Evolutionary conservation across 2,797 vertebrate genomes (phyloP).

Genomic region (Halcyon leucocephala): DNA sequence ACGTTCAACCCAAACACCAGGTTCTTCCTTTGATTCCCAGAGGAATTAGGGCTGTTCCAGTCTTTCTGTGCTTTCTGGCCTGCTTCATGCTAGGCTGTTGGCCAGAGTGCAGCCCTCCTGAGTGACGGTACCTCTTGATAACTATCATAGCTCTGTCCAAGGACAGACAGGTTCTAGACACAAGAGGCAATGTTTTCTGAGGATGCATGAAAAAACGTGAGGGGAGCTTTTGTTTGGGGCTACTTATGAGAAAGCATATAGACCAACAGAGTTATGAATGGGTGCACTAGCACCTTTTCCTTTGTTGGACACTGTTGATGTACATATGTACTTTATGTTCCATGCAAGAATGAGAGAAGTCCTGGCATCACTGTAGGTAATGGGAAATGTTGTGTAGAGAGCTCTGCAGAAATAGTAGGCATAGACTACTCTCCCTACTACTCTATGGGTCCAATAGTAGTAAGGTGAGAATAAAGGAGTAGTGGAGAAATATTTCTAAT

Average conservation of each 20-base stretch:
- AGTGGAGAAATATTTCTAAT: background rate
- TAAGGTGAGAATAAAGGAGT: background rate
- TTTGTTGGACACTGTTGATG: background rate
- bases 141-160: background rate
- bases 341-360: background rate
- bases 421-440: background rate
- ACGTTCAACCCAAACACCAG: background rate
- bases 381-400: background rate
- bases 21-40: background rate
- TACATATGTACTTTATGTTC: background rate
- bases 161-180: background rate
- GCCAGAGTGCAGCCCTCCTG: background rate
- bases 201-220: background rate
- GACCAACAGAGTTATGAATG: background rate
- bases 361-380: background rate
- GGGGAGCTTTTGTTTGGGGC: background rate
- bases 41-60: background rate
- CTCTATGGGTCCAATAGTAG: background rate
- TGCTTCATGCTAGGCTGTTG: background rate
- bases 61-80: background rate
- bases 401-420: background rate
- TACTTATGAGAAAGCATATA: rapidly evolving
- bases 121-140: background rate
- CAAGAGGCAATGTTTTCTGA: background rate
- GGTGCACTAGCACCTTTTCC: background rate